Base-by-base conservation (phyloP, 2,797 vertebrate genomes). In the Cossypha dichroa region DNA sequence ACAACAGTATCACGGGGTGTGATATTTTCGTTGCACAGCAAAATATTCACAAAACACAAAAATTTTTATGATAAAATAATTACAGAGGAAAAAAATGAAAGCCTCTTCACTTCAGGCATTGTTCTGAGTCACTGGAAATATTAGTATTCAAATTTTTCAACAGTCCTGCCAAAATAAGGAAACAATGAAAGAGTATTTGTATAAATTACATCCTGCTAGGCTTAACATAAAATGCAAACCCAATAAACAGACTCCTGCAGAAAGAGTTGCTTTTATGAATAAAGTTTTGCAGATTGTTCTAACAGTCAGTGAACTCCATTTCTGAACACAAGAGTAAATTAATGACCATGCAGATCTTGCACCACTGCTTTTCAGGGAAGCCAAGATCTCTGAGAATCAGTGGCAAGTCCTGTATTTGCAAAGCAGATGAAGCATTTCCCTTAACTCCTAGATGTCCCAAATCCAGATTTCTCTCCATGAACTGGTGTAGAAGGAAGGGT, bases 151-250 rank as follows among this genome's bases (percentile, higher is more conserved):
- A 43, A 69, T 75, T 82, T 92, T 91, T 52, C 18, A 82, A 43
- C 52, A 89, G 70, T 79, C 43, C 51, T 87, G 36, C 74, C 86
- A 88, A 90, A 95, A 75, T 36, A 25, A 76, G 67, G 58, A 89
- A 85, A 94, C 63, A 94, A 69, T 51, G n/a, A 59, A 64, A 87
- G 22, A 67, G 64, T 79, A 90, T 89, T 94, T 95, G 40, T 58
- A 74, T 83, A 76, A 87, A 85, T 92, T 66, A 36, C 38, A 78
- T 46, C 59, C 69, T 85, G 33, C 15, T 62, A 90, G 54, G 43
- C 29, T 38, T 68, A 70, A 68, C 28, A 70, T 43, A 69, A 88
- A 85, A 79, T 13, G 3, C 25, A 91, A 88, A 85, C 13, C 25
- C 9, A 49, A 70, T 68, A 83, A 93, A 74, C 6, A 60, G 45